Evolutionary conservation across 2,888 invertebrate genomes (phyloP).

Genomic region (Rhamnusium bicolor): DNA sequence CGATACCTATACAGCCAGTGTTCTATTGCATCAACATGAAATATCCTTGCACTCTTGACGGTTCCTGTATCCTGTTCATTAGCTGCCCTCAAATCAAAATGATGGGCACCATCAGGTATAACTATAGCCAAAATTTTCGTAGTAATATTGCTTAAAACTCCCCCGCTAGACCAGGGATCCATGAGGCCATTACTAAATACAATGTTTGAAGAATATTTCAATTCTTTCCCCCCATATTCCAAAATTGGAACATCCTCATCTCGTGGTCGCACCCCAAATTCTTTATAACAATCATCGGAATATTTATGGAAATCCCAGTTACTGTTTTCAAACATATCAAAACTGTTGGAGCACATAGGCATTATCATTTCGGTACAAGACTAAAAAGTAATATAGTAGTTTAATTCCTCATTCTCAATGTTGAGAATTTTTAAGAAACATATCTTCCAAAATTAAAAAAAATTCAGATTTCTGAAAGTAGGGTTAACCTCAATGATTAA

Average conservation of each 20-base stretch:
- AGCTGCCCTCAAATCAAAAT: slow-evolving; percentile 83
- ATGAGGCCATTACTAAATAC: slow-evolving; percentile 89
- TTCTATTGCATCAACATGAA: slow-evolving; percentile 76
- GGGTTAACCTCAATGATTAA: no score
- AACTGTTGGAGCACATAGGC: slow-evolving; percentile 85
- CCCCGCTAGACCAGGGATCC: slow-evolving; percentile 92
- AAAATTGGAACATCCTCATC: slow-evolving; percentile 76
- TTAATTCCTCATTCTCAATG: no score
- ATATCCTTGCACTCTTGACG: slow-evolving; percentile 76
- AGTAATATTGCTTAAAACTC: slow-evolving; percentile 81
- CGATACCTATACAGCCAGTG: slow-evolving; percentile 72
- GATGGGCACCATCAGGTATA: slow-evolving; percentile 89
- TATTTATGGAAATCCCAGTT: slow-evolving; percentile 83
- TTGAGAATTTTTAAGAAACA: no score
- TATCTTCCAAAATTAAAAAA: no score
- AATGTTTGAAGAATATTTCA: slow-evolving; percentile 80
- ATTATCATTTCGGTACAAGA: slow-evolving; percentile 97
- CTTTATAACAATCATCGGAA: slow-evolving; percentile 79
- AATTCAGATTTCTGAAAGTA: no score
- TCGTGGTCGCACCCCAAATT: slow-evolving; percentile 78
- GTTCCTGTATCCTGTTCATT: slow-evolving; percentile 79
- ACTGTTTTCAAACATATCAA: slow-evolving; percentile 87
- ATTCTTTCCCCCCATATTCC: slow-evolving; percentile 86
- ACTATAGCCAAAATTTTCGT: slow-evolving; percentile 79
- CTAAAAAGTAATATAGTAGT: slow-evolving; percentile 72